Base-by-base conservation (phyloP, 2,797 vertebrate genomes). In the Atherinosoma microstoma region DNA sequence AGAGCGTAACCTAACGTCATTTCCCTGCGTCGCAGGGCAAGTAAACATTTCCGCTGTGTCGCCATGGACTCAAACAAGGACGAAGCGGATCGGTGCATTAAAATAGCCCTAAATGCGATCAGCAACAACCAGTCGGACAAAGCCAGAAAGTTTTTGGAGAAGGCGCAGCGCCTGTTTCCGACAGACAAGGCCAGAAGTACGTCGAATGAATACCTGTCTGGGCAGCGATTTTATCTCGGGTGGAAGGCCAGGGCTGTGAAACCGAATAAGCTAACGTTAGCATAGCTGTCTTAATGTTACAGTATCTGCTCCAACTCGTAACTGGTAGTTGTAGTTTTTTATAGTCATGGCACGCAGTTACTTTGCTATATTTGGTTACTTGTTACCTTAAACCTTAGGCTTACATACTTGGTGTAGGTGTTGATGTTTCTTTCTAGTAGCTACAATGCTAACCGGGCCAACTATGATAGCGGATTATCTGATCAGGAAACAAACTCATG, bases 51-150 rank as follows among this genome's bases (percentile, higher is more conserved):
- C 93, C 93, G 94, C 94, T 94, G 94, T 96, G 70, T 89, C 94
- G 95, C 93, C 93, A 99, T 99, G 98, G 98, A 99, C 92, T 98
- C 97, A 94, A 99, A 99, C 96, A 96, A 97, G 96, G 98, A 98
- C 94, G 98, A 98, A 95, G 98, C 97, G 74, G 97, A 97, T 82
- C 97, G 97, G 75, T 99, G 97, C 90, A 96, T 98, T 35, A 94
- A 95, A 57, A 98, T 99, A 73, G 96, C 97, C 3, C 76, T 95
- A 81, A 92, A 88, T 70, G 96, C 98, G 49, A 87, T 96, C 67
- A 92, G 91, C 70, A 95, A 92, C 83, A 93, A 94, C 62, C 95
- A 97, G 68, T 79, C 86, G 24, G 96, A 98, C 27, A 96, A 95
- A 89, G 96, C 97, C 27, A 94, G 95, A 65, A 96, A 95, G 80